Evolutionary conservation across 2,888 invertebrate genomes (phyloP).

Genomic region (Apeira syringaria): DNA sequence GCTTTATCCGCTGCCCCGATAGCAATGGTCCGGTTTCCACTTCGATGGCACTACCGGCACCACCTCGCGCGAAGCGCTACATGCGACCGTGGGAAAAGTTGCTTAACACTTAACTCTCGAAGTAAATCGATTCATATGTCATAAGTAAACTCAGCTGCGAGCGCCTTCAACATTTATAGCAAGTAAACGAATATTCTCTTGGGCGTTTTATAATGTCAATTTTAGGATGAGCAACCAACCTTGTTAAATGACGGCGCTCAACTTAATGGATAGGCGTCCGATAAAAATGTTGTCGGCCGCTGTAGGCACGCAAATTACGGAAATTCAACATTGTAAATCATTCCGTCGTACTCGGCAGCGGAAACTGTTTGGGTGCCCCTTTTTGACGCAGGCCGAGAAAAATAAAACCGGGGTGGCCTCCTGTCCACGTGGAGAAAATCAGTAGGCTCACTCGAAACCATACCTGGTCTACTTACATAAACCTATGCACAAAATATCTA

Average conservation of each 20-base stretch:
- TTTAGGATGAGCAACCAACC: slow-evolving; percentile 14
- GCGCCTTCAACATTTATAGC: slow-evolving; percentile 1
- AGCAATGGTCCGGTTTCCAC: too few relatives aligned
- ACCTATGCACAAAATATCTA: too few relatives aligned
- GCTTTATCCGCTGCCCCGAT: too few relatives aligned
- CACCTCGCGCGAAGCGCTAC: too few relatives aligned
- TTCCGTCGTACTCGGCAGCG: slow-evolving; percentile 13
- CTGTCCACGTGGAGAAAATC: background rate
- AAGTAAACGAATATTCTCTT: slow-evolving; percentile 7
- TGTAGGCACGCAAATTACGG: slow-evolving; percentile 25
- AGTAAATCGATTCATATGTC: too few relatives aligned
- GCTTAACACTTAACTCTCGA: too few relatives aligned
- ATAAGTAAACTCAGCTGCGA: too few relatives aligned
- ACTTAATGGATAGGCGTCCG: slow-evolving; percentile 16
- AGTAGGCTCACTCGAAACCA: background rate
- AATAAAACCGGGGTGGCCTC: slow-evolving; percentile 5
- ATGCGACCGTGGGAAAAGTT: too few relatives aligned
- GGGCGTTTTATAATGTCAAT: slow-evolving; percentile 13
- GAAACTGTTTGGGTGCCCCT: slow-evolving; percentile 2
- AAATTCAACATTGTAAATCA: slow-evolving; percentile 27
- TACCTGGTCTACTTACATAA: too few relatives aligned
- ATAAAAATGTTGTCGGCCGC: slow-evolving; percentile 25
- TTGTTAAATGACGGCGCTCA: slow-evolving; percentile 11
- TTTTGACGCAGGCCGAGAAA: slow-evolving; percentile 8
- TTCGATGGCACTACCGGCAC: too few relatives aligned